Conservation (phyloP, 1,140 invertebrate genomes). For the Aricia agestis region DNA sequence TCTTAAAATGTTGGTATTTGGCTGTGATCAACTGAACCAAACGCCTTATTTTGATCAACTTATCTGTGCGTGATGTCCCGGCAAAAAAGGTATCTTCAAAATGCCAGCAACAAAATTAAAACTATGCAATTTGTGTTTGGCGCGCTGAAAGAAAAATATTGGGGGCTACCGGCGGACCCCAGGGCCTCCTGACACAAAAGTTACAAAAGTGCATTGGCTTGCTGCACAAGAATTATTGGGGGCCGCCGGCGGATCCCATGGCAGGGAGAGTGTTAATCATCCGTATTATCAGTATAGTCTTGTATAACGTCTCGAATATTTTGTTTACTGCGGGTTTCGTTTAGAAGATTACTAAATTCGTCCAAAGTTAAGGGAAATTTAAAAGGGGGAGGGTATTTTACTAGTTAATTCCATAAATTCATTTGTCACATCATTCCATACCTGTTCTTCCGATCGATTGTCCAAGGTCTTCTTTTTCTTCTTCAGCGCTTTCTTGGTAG, state of each 20-base stretch:
- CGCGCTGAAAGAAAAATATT: too few relatives aligned
- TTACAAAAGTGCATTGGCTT: too few relatives aligned
- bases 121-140: not conserved
- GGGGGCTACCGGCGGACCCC: too few relatives aligned
- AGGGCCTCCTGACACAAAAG: too few relatives aligned
- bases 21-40: not conserved
- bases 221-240: too few relatives aligned
- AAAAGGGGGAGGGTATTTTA: not conserved
- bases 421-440: not conserved
- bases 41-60: constrained; percentile 8
- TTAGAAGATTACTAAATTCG: not conserved
- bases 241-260: too few relatives aligned
- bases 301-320: not conserved
- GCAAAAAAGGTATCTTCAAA: constrained; percentile 3
- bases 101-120: constrained; percentile 11
- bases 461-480: not conserved
- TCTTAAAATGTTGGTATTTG: constrained; percentile 4
- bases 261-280: too few relatives aligned
- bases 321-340: not conserved
- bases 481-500: not conserved
- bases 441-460: not conserved
- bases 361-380: not conserved
- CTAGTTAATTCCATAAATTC: not conserved
- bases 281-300: not conserved
- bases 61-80: not conserved